Base-by-base conservation (phyloP, 2,113 vertebrate species). In the Cochlearius cochlearius region DNA sequence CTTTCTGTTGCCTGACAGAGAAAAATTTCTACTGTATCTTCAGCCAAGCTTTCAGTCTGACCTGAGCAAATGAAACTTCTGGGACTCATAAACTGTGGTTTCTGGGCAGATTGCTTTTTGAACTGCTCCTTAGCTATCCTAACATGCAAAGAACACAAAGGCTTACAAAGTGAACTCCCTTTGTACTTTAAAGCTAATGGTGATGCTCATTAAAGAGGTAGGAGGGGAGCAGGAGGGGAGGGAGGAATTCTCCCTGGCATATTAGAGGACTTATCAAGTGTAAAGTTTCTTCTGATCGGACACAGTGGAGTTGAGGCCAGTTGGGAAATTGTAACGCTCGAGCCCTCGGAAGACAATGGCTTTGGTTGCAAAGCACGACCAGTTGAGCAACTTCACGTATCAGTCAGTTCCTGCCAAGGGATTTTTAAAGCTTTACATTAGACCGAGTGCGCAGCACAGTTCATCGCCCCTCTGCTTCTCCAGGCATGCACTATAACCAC, bases 1-100 rank as follows among this genome's bases (percentile, higher is more conserved):
- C 98, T 98, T 99, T 98, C 99, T 99, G 98, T 96, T 97, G 98
- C 98, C 98, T 99, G 99, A 99, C 99, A 99, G 98, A 99, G 98
- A 99, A 99, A 99, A 99, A 99, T 99, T 98, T 98, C 98, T 97
- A 67, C 95, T 75, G 96, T 93, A 96, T 96, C 95, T 81, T 94
- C 97, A 96, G 99, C 99, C 99, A 99, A 99, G 98, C 98, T 98
- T 98, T 97, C 94, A 97, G 96, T 94, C 98, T 98, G 98, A 98
- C 98, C 98, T 95, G 96, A 98, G 98, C 73, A 84, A 97, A 97
- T 83, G 84, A 87, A 97, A 97, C 98, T 98, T 98, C 98, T 98
- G 96, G 96, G 98, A 98, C 98, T 98, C 98, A 98, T 98, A 98
- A 98, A 97, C 97, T 97, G 98, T 92, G 97, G 98, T 98, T 98